A percentile compares a stretch with the other conserved stretches of the same genome.
Conservation (phyloP, 2,113 vertebrate species). For the Coptodon rendalli region DNA sequence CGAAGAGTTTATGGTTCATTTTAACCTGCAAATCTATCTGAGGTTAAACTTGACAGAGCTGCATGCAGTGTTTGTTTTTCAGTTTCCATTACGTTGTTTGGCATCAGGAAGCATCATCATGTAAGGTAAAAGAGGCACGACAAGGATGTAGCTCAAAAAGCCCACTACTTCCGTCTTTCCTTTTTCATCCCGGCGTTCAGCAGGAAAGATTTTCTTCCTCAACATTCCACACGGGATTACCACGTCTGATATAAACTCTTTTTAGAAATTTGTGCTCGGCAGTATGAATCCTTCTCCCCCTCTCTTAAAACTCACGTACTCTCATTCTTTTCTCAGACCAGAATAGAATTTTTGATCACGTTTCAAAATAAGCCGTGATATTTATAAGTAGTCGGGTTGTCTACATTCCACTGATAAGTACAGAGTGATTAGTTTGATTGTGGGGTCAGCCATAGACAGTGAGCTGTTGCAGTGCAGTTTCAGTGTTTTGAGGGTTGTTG, state of each 20-base stretch:
- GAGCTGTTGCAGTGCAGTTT: slow-evolving; percentile 9
- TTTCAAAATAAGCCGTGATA: slow-evolving; percentile 39
- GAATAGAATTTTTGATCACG: slow-evolving; percentile 33
- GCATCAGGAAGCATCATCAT: not conserved
- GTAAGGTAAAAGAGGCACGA: not conserved
- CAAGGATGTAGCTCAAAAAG: not conserved
- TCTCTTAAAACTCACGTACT: not conserved
- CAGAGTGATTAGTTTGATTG: slow-evolving; percentile 35
- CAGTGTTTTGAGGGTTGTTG: slow-evolving; percentile 41
- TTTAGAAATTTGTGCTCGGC: not conserved
- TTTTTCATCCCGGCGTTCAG: not conserved
- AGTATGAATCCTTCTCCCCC: not conserved
- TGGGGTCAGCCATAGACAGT: not conserved
- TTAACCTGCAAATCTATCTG: not conserved
- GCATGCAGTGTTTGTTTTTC: not conserved
- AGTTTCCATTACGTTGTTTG: not conserved
- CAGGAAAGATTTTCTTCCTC: not conserved
- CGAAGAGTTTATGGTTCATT: not conserved
- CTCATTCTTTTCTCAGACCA: slow-evolving; percentile 25
- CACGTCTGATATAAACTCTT: not conserved
- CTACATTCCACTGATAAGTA: slow-evolving; percentile 52
- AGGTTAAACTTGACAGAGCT: not conserved
- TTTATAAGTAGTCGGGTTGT: slow-evolving; percentile 36
- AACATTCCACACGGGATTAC: slow-evolving; percentile 40
- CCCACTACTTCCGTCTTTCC: not conserved